Evolutionary conservation across 2,113 vertebrate genomes (phyloP).

Genomic region (Calonectris borealis): DNA sequence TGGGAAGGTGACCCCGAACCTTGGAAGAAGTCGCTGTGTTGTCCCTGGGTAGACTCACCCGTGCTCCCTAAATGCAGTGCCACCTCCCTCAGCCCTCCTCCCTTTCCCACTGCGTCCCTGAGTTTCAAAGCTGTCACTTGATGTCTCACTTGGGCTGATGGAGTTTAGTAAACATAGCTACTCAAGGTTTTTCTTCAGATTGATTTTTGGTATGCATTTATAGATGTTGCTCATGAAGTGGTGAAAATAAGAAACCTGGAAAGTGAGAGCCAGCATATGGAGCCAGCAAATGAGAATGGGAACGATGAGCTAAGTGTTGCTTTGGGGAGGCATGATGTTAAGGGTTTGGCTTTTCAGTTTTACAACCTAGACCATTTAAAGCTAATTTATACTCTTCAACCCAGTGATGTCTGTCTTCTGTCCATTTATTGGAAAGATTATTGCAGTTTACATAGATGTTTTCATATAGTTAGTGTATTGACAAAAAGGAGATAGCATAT

Average conservation of each 20-base stretch:
- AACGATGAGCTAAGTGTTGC: neutral
- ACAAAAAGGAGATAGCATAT: neutral
- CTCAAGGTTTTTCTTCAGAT: neutral
- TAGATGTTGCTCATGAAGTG: neutral
- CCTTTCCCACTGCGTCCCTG: rapidly evolving
- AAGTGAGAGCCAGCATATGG: constrained; percentile 1
- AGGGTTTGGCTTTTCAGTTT: constrained; percentile 38
- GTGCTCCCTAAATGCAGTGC: neutral
- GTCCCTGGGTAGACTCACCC: neutral
- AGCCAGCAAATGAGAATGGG: neutral
- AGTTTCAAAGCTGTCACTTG: neutral
- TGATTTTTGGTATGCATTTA: neutral
- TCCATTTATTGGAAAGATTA: neutral
- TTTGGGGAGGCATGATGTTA: neutral
- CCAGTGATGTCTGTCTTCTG: neutral
- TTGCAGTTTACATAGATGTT: neutral
- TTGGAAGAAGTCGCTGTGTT: rapidly evolving
- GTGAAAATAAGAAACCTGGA: neutral
- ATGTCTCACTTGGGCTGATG: neutral
- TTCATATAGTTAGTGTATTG: neutral
- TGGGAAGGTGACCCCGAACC: rapidly evolving
- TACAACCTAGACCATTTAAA: neutral
- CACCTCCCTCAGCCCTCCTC: neutral
- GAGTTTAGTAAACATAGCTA: neutral
- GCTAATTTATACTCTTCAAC: neutral